A percentile compares a stretch with the other conserved stretches of the same genome.
Conservation (phyloP, 2,797 vertebrate species). For the Eurystomus glaucurus region DNA sequence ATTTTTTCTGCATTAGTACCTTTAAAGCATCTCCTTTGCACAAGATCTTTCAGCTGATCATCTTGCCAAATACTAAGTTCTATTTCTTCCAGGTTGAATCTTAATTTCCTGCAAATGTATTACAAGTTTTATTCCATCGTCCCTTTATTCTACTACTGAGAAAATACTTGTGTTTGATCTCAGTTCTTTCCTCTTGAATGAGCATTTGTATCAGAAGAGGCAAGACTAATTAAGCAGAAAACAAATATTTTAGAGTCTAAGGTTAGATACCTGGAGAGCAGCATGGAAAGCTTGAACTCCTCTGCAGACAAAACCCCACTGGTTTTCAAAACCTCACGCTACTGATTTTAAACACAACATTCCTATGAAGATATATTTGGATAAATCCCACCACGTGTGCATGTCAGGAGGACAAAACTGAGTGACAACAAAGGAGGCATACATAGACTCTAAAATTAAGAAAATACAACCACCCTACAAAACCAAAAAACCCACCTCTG, state of each 20-base stretch:
- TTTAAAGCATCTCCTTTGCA: not conserved
- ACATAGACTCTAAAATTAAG: not conserved
- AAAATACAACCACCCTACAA: not conserved
- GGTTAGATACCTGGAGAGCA: not conserved
- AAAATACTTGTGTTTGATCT: not conserved
- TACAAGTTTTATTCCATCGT: not conserved
- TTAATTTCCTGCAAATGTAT: not conserved
- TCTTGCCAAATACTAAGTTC: not conserved
- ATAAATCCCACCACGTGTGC: fast-evolving
- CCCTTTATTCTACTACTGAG: not conserved
- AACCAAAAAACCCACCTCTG: not conserved
- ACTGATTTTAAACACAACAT: not conserved
- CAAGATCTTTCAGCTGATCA: not conserved
- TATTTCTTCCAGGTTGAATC: not conserved
- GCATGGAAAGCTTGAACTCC: not conserved
- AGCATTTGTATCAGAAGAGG: not conserved
- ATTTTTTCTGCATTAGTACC: not conserved
- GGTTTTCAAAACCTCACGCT: not conserved
- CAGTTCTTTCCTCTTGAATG: not conserved
- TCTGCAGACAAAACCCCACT: fast-evolving
- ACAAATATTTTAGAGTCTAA: not conserved
- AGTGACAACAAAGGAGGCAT: not conserved
- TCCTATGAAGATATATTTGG: fast-evolving
- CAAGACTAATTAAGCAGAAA: not conserved
- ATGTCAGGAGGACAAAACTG: not conserved